These are phyloP conservation scores for Gyps fulvus DNA, from an alignment of 2,113 vertebrate genomes.

Conservation along the genomic window DNA sequence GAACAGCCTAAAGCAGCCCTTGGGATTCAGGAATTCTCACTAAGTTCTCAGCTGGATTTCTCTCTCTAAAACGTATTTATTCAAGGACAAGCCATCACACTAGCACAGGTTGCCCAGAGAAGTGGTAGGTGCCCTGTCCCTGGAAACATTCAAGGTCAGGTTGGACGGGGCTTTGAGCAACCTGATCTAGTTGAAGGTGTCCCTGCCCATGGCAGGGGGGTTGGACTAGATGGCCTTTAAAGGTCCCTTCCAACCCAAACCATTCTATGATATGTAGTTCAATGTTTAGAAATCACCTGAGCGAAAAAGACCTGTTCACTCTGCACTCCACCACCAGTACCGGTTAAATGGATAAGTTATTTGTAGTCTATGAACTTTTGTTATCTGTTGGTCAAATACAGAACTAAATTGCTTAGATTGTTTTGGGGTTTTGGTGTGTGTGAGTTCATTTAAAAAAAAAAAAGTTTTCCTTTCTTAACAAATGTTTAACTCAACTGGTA, in stretches of 20 bases:
- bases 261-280: not conserved
- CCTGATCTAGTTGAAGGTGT: not conserved
- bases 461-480: not conserved
- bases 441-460: not conserved
- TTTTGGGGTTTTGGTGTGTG: not conserved
- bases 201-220: not conserved
- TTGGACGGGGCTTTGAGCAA: not conserved
- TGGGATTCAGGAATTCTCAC: not conserved
- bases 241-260: not conserved
- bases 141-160: not conserved
- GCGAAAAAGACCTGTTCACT: not conserved
- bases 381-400: not conserved
- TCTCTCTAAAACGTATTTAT: not conserved
- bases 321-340: not conserved
- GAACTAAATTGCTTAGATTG: not conserved
- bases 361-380: not conserved
- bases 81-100: not conserved
- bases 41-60: not conserved
- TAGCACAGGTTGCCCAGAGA: not conserved
- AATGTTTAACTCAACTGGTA: not conserved
- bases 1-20: not conserved
- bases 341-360: not conserved
- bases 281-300: not conserved
- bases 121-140: not conserved
- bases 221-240: not conserved